Percentiles rank a stretch among this genome's conserved stretches.
These are phyloP conservation scores for Heteronetta atricapilla DNA, from an alignment of 2,113 vertebrate genomes.

Conservation along the genomic window DNA sequence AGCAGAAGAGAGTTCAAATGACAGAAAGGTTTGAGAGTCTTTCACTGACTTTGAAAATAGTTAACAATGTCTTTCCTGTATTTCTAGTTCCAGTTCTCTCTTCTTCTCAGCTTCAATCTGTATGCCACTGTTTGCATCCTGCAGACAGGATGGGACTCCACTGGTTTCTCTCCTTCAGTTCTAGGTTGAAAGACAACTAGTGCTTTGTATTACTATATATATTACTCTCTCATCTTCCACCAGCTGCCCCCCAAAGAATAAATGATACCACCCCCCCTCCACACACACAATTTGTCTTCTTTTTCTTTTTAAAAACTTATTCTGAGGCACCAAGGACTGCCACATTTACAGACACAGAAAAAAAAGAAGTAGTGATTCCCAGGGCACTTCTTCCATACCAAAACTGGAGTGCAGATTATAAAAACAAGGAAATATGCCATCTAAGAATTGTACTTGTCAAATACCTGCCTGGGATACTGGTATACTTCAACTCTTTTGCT, in stretches of 20 bases:
- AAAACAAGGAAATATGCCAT: background rate
- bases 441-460: background rate
- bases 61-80: background rate
- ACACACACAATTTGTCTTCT: background rate
- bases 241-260: background rate
- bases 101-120: fast-evolving
- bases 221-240: background rate
- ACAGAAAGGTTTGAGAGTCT: background rate
- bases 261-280: background rate
- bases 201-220: background rate
- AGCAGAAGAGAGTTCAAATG: background rate
- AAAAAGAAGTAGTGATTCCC: background rate
- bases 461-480: background rate
- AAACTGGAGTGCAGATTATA: background rate
- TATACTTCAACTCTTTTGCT: background rate
- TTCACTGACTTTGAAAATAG: background rate
- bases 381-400: background rate
- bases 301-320: background rate
- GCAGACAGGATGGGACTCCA: background rate
- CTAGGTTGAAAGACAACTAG: background rate
- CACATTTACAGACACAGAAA: background rate
- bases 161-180: fast-evolving
- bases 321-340: background rate
- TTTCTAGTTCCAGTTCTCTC: background rate
- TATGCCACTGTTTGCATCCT: background rate